Evolutionary conservation across 2,888 invertebrate genomes (phyloP).

Genomic region (Nysson spinosus): DNA sequence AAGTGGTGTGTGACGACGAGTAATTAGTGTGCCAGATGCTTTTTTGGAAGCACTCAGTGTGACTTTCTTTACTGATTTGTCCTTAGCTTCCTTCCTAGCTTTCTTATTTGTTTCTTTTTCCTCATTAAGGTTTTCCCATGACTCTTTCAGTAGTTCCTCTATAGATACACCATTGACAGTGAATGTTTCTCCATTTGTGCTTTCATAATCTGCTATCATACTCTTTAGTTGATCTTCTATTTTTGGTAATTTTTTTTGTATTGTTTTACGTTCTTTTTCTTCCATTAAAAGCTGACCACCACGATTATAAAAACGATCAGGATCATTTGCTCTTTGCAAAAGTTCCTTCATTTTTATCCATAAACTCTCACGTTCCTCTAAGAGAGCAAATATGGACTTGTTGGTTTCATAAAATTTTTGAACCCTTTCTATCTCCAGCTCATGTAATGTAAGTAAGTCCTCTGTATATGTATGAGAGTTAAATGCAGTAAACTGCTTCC

Average conservation of each 20-base stretch:
- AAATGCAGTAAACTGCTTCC: conserved; percentile 82
- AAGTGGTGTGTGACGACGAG: conserved; percentile 25
- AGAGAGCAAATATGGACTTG: conserved; percentile 80
- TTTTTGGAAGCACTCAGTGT: conserved; percentile 65
- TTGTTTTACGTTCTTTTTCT: conserved; percentile 90
- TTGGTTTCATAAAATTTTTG: conserved; percentile 83
- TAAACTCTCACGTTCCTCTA: conserved; percentile 83
- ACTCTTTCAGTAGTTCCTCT: conserved; percentile 81
- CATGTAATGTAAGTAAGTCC: conserved; percentile 88
- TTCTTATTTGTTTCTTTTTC: conserved; percentile 75
- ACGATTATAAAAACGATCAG: conserved; percentile 90
- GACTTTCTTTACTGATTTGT: conserved; percentile 62
- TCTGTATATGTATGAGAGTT: conserved; percentile 86
- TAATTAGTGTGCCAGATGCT: conserved; percentile 5
- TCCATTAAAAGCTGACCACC: conserved; percentile 91
- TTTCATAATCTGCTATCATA: conserved; percentile 77
- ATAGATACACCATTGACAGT: conserved; percentile 83
- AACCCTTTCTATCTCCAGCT: conserved; percentile 86
- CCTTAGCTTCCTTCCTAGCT: conserved; percentile 59
- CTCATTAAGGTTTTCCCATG: conserved; percentile 82
- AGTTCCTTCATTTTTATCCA: conserved; percentile 88
- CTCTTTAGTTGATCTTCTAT: conserved; percentile 83
- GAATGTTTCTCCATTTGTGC: conserved; percentile 79
- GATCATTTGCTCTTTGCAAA: conserved; percentile 87
- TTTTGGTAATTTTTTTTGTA: conserved; percentile 85